Evolutionary conservation across 92 coral and sea anemone species (phyloP), one percentile per base, ranked within the genome.

Genomic region (Chrysogorgia sp.): DNA sequence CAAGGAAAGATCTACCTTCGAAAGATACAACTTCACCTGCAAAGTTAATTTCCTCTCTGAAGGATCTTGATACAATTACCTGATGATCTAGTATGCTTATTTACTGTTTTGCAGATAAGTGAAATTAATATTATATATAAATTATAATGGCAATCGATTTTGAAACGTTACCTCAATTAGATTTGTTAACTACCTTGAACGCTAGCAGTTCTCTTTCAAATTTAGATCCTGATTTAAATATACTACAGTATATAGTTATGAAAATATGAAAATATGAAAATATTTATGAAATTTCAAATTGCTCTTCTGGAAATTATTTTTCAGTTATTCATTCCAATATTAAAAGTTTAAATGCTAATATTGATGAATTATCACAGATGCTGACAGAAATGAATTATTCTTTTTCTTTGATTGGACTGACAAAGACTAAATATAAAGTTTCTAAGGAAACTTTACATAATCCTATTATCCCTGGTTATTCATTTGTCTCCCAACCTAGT

Each of bases 351-450:
- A 63, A 66, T 85, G 77, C 89, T 23, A 80, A 85, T 74, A 80
- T 80, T 71, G 85, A 85, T 35, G 49, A 58, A 32, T 58, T 85
- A 35, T 45, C 32, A 13, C 61, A 74, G 21, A 43, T 85, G 68
- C 26, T 85, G 34, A 20, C 40, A 41, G 85, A 85, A 10, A 22
- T 85, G 13, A 30, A 47, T 43, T 81, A 85, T 58, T 34, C 67
- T 30, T 86, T 85, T 71, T 77, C 90, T 53, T 23, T 82, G 34
- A 89, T 82, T 57, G 90, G 90, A 40, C 66, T 85, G 29, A 74
- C 88, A 41, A 90, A 89, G 82, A 89, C 88, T 60, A 89, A 86
- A 82, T 48, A 48, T 37, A 70, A 57, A 58, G 49, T 66, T 33
- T 69, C 87, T 56, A 25, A 81, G 37, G 67, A 81, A 25, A 61